Conservation (phyloP, 2,113 vertebrate genomes). For the Toxotes chatareus region DNA sequence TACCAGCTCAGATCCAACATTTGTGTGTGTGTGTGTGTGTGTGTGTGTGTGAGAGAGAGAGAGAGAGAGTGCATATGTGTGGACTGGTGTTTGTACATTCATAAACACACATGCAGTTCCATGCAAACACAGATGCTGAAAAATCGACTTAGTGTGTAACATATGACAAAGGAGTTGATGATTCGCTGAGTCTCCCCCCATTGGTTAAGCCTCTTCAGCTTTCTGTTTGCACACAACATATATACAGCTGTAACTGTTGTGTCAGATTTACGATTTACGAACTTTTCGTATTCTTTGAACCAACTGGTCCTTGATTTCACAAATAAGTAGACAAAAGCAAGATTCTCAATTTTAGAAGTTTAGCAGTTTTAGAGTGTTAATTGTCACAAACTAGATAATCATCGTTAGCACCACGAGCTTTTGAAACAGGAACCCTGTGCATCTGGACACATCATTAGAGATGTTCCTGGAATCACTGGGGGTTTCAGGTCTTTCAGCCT, state of each 20-base stretch:
- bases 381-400: neutral
- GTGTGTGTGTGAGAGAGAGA: slow-evolving; percentile 7
- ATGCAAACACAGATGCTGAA: slow-evolving; percentile 7
- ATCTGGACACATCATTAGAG: too few relatives aligned
- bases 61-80: neutral
- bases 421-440: neutral
- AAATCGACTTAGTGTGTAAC: neutral
- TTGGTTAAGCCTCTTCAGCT: neutral
- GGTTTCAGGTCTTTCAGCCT: too few relatives aligned
- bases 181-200: neutral
- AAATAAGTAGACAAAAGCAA: neutral
- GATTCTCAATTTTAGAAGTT: too few relatives aligned
- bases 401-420: neutral
- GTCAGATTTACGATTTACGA: too few relatives aligned
- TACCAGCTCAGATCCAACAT: slow-evolving; percentile 40
- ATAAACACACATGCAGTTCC: neutral
- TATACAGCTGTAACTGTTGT: neutral
- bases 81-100: neutral
- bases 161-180: neutral
- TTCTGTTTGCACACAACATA: neutral
- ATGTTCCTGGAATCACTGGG: too few relatives aligned
- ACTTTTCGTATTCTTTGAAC: neutral
- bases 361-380: too few relatives aligned
- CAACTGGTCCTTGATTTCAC: neutral
- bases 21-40: neutral